A percentile compares a stretch with the other conserved stretches of the same genome.
These are phyloP conservation scores for Achatina immaculata DNA, from an alignment of 1,140 invertebrate species.

Conservation along the genomic window DNA sequence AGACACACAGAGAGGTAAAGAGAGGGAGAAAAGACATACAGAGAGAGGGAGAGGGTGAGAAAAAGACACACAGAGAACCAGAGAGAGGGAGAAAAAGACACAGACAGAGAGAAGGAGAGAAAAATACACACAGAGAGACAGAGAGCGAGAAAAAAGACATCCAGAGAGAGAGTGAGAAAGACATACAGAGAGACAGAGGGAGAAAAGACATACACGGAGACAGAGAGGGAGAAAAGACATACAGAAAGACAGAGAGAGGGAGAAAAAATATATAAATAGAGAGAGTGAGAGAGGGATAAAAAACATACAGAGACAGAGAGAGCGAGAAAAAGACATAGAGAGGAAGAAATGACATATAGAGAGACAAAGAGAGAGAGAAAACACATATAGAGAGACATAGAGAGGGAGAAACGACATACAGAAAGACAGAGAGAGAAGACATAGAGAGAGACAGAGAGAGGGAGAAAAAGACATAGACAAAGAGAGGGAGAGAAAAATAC, in stretches of 20 bases:
- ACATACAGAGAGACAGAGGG: conserved; percentile 16
- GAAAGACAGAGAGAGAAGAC: conserved; percentile 5
- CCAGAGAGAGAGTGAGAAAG: conserved; percentile 18
- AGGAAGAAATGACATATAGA: too few relatives aligned
- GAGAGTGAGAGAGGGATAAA: too few relatives aligned
- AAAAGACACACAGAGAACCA: not conserved
- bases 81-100: too few relatives aligned
- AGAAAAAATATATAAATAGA: too few relatives aligned
- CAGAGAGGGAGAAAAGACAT: too few relatives aligned
- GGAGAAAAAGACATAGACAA: not conserved
- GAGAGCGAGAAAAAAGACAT: too few relatives aligned
- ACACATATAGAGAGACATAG: too few relatives aligned
- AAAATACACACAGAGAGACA: not conserved
- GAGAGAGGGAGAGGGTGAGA: conserved; percentile 13
- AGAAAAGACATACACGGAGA: not conserved
- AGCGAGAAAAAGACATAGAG: too few relatives aligned
- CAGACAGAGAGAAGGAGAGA: not conserved
- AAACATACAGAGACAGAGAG: not conserved
- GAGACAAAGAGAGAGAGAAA: too few relatives aligned
- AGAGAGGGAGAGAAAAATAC: conserved; percentile 6
- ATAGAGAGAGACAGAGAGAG: too few relatives aligned
- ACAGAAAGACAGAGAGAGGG: too few relatives aligned
- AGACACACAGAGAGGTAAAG: too few relatives aligned
- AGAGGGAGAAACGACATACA: conserved; percentile 8
- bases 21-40: not conserved